phyloP scores from a whole-genome alignment of 2,888 invertebrate species.

The Cetonia aurata region DNA sequence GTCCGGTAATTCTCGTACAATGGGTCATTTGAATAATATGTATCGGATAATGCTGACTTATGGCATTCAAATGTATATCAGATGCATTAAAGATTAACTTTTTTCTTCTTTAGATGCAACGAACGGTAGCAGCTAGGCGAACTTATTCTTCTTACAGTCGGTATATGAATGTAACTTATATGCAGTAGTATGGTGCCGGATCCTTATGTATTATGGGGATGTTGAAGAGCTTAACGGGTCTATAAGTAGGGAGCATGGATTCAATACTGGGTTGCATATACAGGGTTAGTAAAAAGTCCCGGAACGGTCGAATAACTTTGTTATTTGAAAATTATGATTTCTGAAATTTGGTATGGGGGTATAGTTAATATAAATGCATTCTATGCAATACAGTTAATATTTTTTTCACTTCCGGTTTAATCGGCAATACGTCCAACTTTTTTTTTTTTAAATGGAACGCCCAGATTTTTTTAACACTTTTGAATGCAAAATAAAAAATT shows the following conservation, averaged over 20 bases:
- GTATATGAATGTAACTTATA: slow-evolving; percentile 10
- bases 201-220: not conserved
- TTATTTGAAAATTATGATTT: no score
- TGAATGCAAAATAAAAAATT: no score
- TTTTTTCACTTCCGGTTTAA: no score
- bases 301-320: no score
- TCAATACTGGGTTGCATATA: no score
- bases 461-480: no score
- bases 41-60: slow-evolving; percentile 44
- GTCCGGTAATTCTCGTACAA: slow-evolving; percentile 40
- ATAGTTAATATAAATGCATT: no score
- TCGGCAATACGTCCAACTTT: no score
- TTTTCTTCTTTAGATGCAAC: slow-evolving; percentile 9
- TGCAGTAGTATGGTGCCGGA: not conserved
- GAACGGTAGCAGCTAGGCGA: not conserved
- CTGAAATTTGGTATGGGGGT: no score
- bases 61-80: slow-evolving; percentile 42
- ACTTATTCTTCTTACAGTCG: not conserved
- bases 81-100: slow-evolving; percentile 39
- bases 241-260: not conserved
- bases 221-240: slow-evolving; percentile 3
- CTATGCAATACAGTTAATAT: no score
- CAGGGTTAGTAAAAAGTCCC: no score
- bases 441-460: no score
- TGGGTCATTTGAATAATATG: slow-evolving; percentile 44